Evolutionary conservation across 2,888 invertebrate species (phyloP), one percentile per base, ranked within the genome.

Genomic region (Arge pagana): DNA sequence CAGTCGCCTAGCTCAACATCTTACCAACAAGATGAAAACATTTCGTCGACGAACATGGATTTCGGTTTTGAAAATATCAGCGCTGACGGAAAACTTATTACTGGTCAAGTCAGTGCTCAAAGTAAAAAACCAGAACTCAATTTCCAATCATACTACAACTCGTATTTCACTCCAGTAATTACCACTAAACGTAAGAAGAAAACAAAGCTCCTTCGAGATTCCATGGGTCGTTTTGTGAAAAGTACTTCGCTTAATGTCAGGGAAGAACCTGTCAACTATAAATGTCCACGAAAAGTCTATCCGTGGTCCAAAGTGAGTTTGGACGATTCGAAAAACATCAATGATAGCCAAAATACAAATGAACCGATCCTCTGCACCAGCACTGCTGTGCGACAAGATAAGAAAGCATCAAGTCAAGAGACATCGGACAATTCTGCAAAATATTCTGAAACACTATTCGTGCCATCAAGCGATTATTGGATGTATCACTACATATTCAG

Each of bases 391-490:
- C 26, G n/a, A n/a, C n/a, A n/a, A 19, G 48, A 53, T 10, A 48
- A 53, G 11, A 42, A 62, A 61, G 30, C 36, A 59, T n/a, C n/a
- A 28, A 7, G 28, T n/a, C 28, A n/a, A 28, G 7, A 28, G 28
- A n/a, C n/a, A 28, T 4, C 10, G 1, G 30, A 18, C 3, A 48
- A 4, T 13, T 39, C 26, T 7, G 7, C 33, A 5, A 39, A 50
- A 23, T 45, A 55, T 16, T 8, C 18, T n/a, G 48, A 58, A 39
- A 57, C 36, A 28, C 57, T 72, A 3, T 70, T 67, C 33, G 55
- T 66, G 28, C 72, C 75, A 2, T 70, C 61, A 43, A 65, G 61
- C 48, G 63, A 76, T 41, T 77, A 77, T 51, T 78, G 78, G 78
- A 64, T 72, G 56, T 66, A 70, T 18, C 70, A 76, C n/a, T 72